Conservation (phyloP, 2,888 invertebrate species). For the Acanthacorydalis orientalis region DNA sequence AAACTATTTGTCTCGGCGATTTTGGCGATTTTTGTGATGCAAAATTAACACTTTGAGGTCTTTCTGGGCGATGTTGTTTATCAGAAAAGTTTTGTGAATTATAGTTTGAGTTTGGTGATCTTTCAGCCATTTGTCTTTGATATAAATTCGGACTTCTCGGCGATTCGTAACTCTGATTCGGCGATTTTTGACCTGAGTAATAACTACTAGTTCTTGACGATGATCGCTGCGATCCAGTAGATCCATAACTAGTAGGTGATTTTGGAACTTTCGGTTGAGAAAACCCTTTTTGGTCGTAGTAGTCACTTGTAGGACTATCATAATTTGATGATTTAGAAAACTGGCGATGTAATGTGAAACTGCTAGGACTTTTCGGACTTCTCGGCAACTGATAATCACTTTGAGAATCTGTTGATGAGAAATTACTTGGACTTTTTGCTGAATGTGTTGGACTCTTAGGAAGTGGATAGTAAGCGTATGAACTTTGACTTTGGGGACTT, state of each 20-base stretch:
- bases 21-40: slow-evolving; percentile 11
- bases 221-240: background rate
- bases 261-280: background rate
- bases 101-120: slow-evolving; percentile 1
- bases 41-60: background rate
- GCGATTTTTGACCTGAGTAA: background rate
- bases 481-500: background rate
- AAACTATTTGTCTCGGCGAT: slow-evolving; percentile 9
- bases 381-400: background rate
- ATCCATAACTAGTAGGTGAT: background rate
- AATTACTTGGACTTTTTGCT: no score
- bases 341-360: background rate
- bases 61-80: background rate
- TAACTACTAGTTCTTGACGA: background rate
- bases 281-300: no score
- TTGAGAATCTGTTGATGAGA: background rate
- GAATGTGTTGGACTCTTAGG: background rate
- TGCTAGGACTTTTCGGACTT: background rate
- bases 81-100: background rate
- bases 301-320: background rate
- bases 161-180: background rate
- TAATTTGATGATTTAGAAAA: background rate
- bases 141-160: slow-evolving; percentile 5
- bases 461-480: background rate
- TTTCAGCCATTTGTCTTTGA: slow-evolving; percentile 1